Percentiles rank a stretch among this genome's conserved stretches.
These are phyloP conservation scores for Eurypyga helias DNA, from an alignment of 2,113 vertebrate species.

Conservation along the genomic window DNA sequence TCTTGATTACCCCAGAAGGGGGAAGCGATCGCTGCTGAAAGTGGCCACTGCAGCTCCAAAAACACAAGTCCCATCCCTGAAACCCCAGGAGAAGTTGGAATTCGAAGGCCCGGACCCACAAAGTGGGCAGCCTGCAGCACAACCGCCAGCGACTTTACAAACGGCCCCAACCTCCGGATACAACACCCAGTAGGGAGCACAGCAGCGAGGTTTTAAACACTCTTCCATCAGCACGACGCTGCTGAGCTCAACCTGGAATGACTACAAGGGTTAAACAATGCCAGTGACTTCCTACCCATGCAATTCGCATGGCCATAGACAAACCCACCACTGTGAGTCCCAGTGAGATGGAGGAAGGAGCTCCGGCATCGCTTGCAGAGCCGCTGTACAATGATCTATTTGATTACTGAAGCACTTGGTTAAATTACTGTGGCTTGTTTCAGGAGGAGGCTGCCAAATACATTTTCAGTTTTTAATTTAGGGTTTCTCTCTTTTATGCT, in stretches of 20 bases:
- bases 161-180: background rate
- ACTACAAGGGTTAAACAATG: slow-evolving; percentile 37
- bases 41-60: background rate
- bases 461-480: slow-evolving; percentile 66
- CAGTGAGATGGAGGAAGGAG: slow-evolving; percentile 39
- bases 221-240: background rate
- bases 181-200: background rate
- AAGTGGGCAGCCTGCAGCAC: background rate
- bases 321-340: slow-evolving; percentile 60
- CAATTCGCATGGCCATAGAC: slow-evolving; percentile 8
- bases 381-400: slow-evolving; percentile 60
- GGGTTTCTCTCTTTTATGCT: slow-evolving; percentile 67
- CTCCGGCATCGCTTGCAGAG: slow-evolving; percentile 24
- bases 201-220: background rate
- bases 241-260: background rate
- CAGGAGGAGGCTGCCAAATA: slow-evolving; percentile 53
- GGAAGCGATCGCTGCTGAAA: fast-evolving
- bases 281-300: background rate
- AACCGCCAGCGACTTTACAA: background rate
- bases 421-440: slow-evolving; percentile 49
- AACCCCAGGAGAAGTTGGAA: background rate
- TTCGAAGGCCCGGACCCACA: background rate
- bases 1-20: background rate
- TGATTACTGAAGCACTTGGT: slow-evolving; percentile 61
- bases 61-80: background rate